A percentile compares a stretch with the other conserved stretches of the same genome.
These are phyloP conservation scores for Parapsyche elsis DNA, from an alignment of 1,140 invertebrate species.

Conservation along the genomic window DNA sequence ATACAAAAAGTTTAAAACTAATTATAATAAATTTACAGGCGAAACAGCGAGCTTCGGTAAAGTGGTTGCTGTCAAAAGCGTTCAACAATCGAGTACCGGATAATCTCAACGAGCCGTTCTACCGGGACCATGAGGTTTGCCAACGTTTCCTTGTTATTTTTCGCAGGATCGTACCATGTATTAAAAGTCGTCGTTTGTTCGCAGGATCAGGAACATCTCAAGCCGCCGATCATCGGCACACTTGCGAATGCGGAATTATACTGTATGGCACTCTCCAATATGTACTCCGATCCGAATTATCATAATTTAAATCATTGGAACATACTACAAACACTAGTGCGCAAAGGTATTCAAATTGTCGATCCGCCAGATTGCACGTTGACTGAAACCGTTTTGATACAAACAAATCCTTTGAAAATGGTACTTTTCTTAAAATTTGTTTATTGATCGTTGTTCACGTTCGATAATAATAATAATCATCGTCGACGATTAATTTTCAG, in stretches of 20 bases:
- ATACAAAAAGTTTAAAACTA: too few species aligned
- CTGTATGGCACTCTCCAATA: constrained; percentile 93
- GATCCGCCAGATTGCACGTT: constrained; percentile 87
- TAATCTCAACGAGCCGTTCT: constrained; percentile 93
- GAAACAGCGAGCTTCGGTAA: constrained; percentile 95
- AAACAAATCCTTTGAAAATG: constrained; percentile 95
- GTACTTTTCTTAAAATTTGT: constrained; percentile 67
- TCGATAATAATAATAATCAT: constrained; percentile 34
- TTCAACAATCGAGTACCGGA: constrained; percentile 96
- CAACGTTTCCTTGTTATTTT: not conserved
- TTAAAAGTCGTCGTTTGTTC: not conserved
- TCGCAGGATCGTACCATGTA: not conserved
- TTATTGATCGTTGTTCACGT: too few species aligned
- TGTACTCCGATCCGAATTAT: constrained; percentile 97
- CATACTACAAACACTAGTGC: constrained; percentile 89
- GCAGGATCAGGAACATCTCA: constrained; percentile 93
- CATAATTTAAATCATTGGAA: constrained; percentile 95
- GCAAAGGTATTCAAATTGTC: constrained; percentile 90
- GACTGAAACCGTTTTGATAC: constrained; percentile 95
- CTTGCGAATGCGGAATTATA: constrained; percentile 96
- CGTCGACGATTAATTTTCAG: constrained; percentile 67
- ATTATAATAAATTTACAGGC: constrained; percentile 81
- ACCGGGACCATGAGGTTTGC: constrained; percentile 91
- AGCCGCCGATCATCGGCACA: constrained; percentile 90
- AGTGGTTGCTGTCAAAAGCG: constrained; percentile 97